Conservation (phyloP, 2,888 invertebrate species). For the Standfussiana lucernea region DNA sequence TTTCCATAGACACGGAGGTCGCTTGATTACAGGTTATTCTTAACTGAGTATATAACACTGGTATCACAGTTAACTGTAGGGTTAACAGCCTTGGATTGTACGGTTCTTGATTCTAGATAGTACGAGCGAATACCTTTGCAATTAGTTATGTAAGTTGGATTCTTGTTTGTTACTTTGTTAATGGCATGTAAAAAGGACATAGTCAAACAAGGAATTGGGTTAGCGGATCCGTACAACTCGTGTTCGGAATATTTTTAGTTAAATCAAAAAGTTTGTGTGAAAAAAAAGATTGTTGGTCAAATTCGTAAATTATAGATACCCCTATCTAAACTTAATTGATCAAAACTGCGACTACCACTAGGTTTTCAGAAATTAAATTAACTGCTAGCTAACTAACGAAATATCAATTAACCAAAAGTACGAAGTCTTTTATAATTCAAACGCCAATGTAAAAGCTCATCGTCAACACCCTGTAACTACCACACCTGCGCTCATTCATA, state of each 20-base stretch:
- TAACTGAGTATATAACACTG: slow-evolving; percentile 35
- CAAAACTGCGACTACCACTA: too few species aligned
- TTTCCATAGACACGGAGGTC: slow-evolving; percentile 35
- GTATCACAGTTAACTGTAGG: slow-evolving; percentile 28
- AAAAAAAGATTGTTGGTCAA: background rate
- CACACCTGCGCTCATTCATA: slow-evolving; percentile 35
- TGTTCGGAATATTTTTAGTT: background rate
- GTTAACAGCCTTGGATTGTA: slow-evolving; percentile 50
- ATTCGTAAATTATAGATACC: background rate
- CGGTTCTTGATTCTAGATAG: slow-evolving; percentile 48
- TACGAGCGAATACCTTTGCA: slow-evolving; percentile 16
- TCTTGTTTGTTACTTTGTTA: slow-evolving; percentile 16
- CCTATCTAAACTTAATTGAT: background rate
- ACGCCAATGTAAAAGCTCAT: background rate
- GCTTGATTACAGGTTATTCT: slow-evolving; percentile 36
- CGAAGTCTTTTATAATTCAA: slow-evolving; percentile 18
- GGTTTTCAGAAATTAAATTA: slow-evolving; percentile 15
- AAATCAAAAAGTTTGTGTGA: background rate
- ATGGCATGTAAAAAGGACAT: background rate
- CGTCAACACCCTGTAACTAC: background rate
- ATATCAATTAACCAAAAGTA: background rate
- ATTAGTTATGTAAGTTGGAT: slow-evolving; percentile 17
- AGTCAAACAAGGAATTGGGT: background rate
- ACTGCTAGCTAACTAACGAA: background rate
- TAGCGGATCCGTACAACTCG: background rate